Base-by-base conservation (phyloP, 1,140 invertebrate species). In the Periplaneta americana region DNA sequence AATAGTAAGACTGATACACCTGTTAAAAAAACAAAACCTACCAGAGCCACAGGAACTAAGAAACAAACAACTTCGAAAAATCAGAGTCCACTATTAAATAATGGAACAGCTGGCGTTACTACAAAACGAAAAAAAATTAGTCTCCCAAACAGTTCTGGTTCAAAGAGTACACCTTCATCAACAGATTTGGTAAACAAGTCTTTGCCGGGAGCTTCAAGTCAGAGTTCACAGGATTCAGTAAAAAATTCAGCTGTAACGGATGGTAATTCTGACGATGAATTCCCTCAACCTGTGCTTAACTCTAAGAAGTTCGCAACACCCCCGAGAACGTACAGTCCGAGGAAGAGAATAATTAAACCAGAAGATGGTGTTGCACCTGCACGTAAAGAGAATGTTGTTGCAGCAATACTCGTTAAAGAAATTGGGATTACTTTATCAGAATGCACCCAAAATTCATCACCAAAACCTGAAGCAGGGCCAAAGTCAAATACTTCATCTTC, bases 401-500 rank as follows among this genome's bases (percentile, higher is more conserved):
- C 48, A 9, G 48, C 48, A 66, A 66, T 66, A 1, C 48, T 66
- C 28, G 48, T 66, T n/a, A 28, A 66, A 66, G 48, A 66, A 66
- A 66, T 66, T 28, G 48, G 48, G 11, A 9, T 66, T 66, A 28
- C 48, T 66, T 66, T 66, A 11, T 28, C 48, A n/a, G 22, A 66
- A n/a, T 66, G 48, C 28, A 66, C 22, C 6, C 48, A 22, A 66
- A 66, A 66, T n/a, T 18, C 79, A 34, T 33, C 82, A 39, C 2
- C 35, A 9, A 22, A 87, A 87, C 80, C 83, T 85, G 31, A 86
- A 89, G 86, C 91, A 91, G 83, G 76, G 18, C 31, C 81, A 92
- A 92, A 85, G 90, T n/a, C 35, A 22, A 78, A 36, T 34, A 35
- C 76, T 35, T 36, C 76, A 18, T 66, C 48, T 57, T 57, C 48